phyloP scores from a whole-genome alignment of 2,113 vertebrate genomes.

The Nansenia antarctica region DNA sequence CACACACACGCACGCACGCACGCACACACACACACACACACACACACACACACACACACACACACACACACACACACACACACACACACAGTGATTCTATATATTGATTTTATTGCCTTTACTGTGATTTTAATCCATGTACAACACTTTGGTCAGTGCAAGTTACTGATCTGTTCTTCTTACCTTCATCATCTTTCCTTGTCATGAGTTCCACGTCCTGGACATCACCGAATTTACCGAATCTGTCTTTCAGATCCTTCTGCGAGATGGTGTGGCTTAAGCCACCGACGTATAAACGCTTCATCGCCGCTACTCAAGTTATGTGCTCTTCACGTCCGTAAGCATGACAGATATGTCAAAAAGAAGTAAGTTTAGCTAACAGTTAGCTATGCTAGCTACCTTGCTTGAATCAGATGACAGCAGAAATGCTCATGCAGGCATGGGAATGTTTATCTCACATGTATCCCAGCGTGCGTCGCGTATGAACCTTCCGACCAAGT shows the following conservation, averaged over 20 bases:
- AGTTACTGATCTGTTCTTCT: constrained; percentile 30
- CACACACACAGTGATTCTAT: too few species aligned
- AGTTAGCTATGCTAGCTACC: too few species aligned
- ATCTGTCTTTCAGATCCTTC: constrained; percentile 87
- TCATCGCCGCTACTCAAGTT: constrained; percentile 47
- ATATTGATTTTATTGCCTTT: too few species aligned
- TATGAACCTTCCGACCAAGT: background rate
- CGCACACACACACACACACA: too few species aligned
- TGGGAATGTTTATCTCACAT: background rate
- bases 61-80: too few species aligned
- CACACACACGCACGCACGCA: too few species aligned
- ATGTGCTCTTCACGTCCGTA: background rate
- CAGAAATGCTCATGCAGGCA: background rate
- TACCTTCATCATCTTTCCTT: constrained; percentile 86
- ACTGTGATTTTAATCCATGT: too few species aligned
- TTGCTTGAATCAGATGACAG: background rate
- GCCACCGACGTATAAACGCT: constrained; percentile 88
- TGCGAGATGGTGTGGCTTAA: constrained; percentile 80
- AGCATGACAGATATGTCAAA: background rate
- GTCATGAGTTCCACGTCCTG: constrained; percentile 85
- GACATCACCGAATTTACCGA: constrained; percentile 88
- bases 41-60: too few species aligned
- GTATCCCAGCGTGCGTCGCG: background rate
- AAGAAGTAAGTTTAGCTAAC: background rate
- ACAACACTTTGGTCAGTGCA: too few species aligned